Evolutionary conservation across 2,113 vertebrate genomes (phyloP), one percentile per base, ranked within the genome.

Genomic region (Burhinus bistriatus): DNA sequence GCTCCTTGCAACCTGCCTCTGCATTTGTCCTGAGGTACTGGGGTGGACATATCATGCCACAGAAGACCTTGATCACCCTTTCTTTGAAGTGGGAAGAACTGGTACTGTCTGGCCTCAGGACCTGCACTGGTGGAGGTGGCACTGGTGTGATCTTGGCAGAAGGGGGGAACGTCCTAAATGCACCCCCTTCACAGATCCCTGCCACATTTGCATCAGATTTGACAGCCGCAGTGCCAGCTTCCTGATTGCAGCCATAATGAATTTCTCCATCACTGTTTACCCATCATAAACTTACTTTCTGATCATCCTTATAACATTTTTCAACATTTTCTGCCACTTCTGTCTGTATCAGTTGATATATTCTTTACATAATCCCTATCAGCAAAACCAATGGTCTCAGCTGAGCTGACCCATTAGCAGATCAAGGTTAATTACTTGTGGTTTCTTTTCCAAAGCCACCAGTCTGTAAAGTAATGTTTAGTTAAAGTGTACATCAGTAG

Each of bases 361-460:
- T 12, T 38, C 22, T 36, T 69, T 34, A 54, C 20, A 14, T 44
- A 86, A 73, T 30, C 32, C 20, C 40, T 36, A 9, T 44, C 55
- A 85, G 59, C 32, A 51, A 65, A 79, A 16, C 55, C 62, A 68
- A 5, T 30, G 51, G 27, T 79, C 85, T 87, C 72, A 30, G 40
- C 51, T 86, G 65, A 93, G 70, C 64, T 78, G 90, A 61, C 83
- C 64, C 44, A 49, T 90, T 81, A 82, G 40, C 76, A 83, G 65
- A 81, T 54, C 71, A 69, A 91, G 40, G 80, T 91, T 82, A 94
- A 88, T 88, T 84, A 85, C 58, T 73, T 90, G 75, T 90, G 75
- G 54, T 58, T 88, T 86, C 45, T 42, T 49, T 72, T 30, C 70
- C 76, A 91, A 89, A 86, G 66, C 80, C 76, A 61, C 44, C 19